Base-by-base conservation (phyloP, 2,888 invertebrate genomes). In the Exephanes ischioxanthus region DNA sequence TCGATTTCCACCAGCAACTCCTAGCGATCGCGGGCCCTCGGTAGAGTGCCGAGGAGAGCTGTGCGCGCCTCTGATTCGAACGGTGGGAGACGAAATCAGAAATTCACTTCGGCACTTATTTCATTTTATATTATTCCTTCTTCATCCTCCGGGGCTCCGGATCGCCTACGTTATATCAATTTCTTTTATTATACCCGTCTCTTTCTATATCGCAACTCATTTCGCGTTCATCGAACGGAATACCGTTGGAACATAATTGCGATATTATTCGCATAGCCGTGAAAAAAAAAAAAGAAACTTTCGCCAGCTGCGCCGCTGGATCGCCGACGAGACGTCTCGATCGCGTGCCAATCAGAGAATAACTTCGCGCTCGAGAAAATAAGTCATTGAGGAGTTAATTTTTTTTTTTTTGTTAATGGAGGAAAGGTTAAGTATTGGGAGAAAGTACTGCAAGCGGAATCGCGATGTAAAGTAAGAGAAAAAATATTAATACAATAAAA, bases 1-100 rank as follows among this genome's bases (percentile, higher is more conserved):
- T 92, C 92, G 89, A 92, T 92, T 92, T 92, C 92, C 92, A 90
- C 89, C 89, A 89, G 30, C 16, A 6, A 76, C 85, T 85, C 80
- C 72, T 72, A 30, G 87, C 85, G 82, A 76, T 61, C 72, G 77
- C 33, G 70, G 72, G 68, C 68, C 72, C 68, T 55, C 51, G 55
- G 58, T 26, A 19, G 51, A 66, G 63, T 22, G 75, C 80, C 72
- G 51, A 48, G 45, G 55, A 53, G 71, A 76, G 82, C 66, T 66
- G 76, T 30, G 67, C 76, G 66, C 71, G 67, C 48, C 48, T 51
- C 68, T 22, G 53, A 53, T 61, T 48, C 48, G 9, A 41, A 33
- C 30, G 26, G 70, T 45, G 51, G 85, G 71, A 81, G 81, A 86
- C 84, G 79, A 84, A 82, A 86, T 86, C 84, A 82, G 82, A 84